phyloP scores from a whole-genome alignment of 2,888 invertebrate species.

The Himalopsyche kuldschensis region DNA sequence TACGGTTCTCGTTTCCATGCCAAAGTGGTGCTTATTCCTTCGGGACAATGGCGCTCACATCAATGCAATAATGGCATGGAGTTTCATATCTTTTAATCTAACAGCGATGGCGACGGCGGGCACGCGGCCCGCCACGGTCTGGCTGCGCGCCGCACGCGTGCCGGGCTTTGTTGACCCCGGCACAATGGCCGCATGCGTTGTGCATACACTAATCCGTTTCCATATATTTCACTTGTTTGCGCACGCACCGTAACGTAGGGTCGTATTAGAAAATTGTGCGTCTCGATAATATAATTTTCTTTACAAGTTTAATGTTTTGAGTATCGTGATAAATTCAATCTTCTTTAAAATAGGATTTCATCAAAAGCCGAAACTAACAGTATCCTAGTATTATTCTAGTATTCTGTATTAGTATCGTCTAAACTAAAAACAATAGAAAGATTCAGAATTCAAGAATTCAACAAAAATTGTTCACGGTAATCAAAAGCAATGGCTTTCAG shows the following conservation, averaged over 20 bases:
- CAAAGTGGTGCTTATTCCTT: conserved; percentile 16
- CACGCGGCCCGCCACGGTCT: conserved; percentile 41
- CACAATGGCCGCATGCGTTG: conserved; percentile 13
- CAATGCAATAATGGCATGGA: background rate
- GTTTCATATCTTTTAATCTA: conserved; percentile 39
- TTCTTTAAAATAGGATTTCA: no score
- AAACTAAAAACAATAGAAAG: no score
- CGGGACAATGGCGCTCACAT: conserved; percentile 17
- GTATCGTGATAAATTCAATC: no score
- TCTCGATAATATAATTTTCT: no score
- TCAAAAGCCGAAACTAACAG: no score
- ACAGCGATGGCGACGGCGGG: conserved; percentile 44
- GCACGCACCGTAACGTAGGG: conserved; percentile 7
- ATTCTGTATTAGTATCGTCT: no score
- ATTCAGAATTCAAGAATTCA: no score
- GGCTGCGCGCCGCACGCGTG: conserved; percentile 28
- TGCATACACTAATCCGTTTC: conserved; percentile 28
- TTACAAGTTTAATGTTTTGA: no score
- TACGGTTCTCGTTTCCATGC: conserved; percentile 14
- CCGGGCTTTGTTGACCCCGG: conserved; percentile 43
- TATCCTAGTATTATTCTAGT: no score
- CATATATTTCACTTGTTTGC: conserved; percentile 37
- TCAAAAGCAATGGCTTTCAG: no score
- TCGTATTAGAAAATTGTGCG: background rate
- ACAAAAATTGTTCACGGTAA: no score